Base-by-base conservation (phyloP, 64 coral and sea anemone species). In the Astreopora myriophthalma region DNA sequence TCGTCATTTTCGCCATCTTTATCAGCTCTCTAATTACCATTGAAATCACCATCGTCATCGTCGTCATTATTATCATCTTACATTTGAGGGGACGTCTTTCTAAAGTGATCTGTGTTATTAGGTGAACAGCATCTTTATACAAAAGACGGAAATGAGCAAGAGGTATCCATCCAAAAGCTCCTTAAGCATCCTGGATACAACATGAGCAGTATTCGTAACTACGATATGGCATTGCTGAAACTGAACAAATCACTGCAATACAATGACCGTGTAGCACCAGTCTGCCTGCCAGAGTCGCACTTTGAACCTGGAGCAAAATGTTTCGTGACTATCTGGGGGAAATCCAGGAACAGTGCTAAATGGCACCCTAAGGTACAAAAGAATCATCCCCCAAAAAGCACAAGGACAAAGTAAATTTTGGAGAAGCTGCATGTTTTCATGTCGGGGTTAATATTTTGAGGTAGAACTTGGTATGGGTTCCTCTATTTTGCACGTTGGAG, bases 301-400 rank as follows among this genome's bases (percentile, higher is more conserved):
- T 87, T 93, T 76, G 48, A 69, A 27, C 23, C 48, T 6, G 71
- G 80, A 10, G 48, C 83, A 23, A 36, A 65, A 3, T 93, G 82
- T 22, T 38, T 75, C 71, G 64, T 93, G 14, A 93, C 80, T 76
- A 83, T 82, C 7, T 87, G 91, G 91, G 91, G 91, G 27, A 74
- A 24, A 42, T 36, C 49, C 28, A 44, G 25, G 11, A 16, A 30
- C 2, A 12, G 42, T 29, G 25, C 9, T 17, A 78, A 78, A 17
- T 25, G 14, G 26, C 11, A 3, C 25, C 3, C 14, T 5, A 78
- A 78, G 75, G 75, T 78, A 78, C 14, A 8, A 0, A 24, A 38
- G 22, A 34, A 14, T 55, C 20, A 9, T 71, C 3, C 16, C 66
- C 16, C 7, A 16, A 16, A 7, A 7, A 69, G n/a, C 66, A 3